Percentiles rank a stretch among this genome's conserved stretches.
These are phyloP conservation scores for Laticauda laticaudata DNA, from an alignment of 2,113 vertebrate genomes.

Conservation along the genomic window DNA sequence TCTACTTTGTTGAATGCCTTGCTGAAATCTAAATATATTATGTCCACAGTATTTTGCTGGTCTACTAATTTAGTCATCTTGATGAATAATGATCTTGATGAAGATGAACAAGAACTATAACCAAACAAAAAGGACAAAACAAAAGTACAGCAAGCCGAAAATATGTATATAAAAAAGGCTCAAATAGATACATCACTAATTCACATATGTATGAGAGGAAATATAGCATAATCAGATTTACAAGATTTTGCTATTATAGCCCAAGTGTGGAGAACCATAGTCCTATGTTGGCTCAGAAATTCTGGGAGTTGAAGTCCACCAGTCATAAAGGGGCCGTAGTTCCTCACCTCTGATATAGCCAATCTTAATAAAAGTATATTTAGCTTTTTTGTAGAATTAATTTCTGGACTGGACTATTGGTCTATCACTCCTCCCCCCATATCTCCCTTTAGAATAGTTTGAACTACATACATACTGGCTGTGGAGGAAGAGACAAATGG, in stretches of 20 bases:
- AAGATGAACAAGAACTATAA: background rate
- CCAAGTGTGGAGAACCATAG: background rate
- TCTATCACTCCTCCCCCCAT: background rate
- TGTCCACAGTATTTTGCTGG: no score
- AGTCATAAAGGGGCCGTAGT: background rate
- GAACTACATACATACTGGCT: background rate
- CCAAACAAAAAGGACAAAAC: background rate
- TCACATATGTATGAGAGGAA: background rate
- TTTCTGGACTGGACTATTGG: background rate
- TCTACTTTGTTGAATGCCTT: no score
- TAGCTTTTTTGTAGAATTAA: background rate
- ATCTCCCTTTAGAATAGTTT: background rate
- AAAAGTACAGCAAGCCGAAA: background rate
- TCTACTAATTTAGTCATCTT: no score
- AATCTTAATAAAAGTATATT: background rate
- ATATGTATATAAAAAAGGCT: background rate
- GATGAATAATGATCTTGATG: background rate
- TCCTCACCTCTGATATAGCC: background rate
- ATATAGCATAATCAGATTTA: background rate
- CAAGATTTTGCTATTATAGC: background rate
- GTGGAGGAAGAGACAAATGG: background rate
- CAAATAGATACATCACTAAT: background rate
- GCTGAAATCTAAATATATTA: no score
- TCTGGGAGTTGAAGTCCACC: background rate
- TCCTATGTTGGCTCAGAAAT: background rate